phyloP scores from a whole-genome alignment of 1,140 invertebrate species.

The Lepidostoma basale region DNA sequence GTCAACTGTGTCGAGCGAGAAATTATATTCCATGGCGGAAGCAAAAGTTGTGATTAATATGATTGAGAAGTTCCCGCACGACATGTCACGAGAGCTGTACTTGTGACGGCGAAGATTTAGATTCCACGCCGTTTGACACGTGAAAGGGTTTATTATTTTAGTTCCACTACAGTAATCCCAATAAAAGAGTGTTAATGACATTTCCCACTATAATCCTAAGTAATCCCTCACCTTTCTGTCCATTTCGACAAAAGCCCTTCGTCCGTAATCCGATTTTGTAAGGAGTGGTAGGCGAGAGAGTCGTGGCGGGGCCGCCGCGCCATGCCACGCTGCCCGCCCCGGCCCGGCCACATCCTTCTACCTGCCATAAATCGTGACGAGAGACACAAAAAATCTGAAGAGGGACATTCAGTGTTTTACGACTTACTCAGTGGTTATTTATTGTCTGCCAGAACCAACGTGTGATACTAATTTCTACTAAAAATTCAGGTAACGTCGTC shows the following conservation, averaged over 20 bases:
- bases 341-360: conserved; percentile 16
- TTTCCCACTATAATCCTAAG: conserved; percentile 7
- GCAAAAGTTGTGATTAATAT: too few relatives aligned
- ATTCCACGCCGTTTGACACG: too few relatives aligned
- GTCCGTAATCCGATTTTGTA: conserved; percentile 42
- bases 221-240: conserved; percentile 8
- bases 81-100: too few relatives aligned
- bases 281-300: too few relatives aligned
- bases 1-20: too few relatives aligned
- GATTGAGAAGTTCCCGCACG: too few relatives aligned
- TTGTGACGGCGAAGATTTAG: too few relatives aligned
- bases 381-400: conserved; percentile 7
- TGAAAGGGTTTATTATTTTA: too few relatives aligned
- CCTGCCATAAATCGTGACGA: conserved; percentile 29
- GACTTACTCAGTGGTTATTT: conserved; percentile 24
- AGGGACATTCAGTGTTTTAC: conserved; percentile 28
- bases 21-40: too few relatives aligned
- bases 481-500: background rate
- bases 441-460: background rate
- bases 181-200: conserved; percentile 21
- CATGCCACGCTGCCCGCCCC: background rate
- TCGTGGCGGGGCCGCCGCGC: background rate
- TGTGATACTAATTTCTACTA: conserved; percentile 18
- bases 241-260: conserved; percentile 17
- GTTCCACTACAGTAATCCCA: background rate